Evolutionary conservation across 2,888 invertebrate genomes (phyloP), one percentile per base, ranked within the genome.

Genomic region (Plusia festucae): DNA sequence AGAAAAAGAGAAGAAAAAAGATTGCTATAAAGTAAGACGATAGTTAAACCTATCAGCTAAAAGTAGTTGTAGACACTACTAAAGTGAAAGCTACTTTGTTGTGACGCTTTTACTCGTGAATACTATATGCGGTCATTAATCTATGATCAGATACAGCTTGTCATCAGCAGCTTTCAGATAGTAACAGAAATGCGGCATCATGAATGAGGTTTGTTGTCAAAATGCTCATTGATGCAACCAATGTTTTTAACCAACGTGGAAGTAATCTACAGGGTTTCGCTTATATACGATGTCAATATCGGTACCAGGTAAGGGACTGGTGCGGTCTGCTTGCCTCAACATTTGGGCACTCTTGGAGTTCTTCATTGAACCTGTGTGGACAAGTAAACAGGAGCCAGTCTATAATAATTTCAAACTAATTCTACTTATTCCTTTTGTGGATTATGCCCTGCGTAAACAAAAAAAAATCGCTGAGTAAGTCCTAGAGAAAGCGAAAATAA

Each of bases 281-380:
- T 89, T 88, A 90, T 84, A 88, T 87, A 91, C 86, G 88, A 86
- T 87, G 80, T 88, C 85, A 88, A 81, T 87, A 85, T 87, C 82
- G 88, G 96, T 96, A 95, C 96, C 95, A 91, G 95, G 95, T 93
- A 91, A 93, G 90, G 95, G 95, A 95, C 95, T 95, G 95, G 96
- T 95, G 95, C 95, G 96, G 95, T 96, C 96, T 91, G 95, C 91
- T 90, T 94, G 96, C 91, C 95, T 95, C 95, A 96, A 96, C 95
- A 95, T 95, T 95, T 96, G 96, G 93, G 96, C 96, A 95, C 96
- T 96, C 94, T 96, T 95, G 88, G 96, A 96, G 91, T 95, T 96
- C 96, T 95, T 96, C 96, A 96, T 96, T 92, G 96, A 95, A 93
- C 96, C 95, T 95, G 95, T 91, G 90, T 90, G 93, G 93, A 94